phyloP scores from a whole-genome alignment of 2,113 vertebrate species.

The Lepus europaeus region DNA sequence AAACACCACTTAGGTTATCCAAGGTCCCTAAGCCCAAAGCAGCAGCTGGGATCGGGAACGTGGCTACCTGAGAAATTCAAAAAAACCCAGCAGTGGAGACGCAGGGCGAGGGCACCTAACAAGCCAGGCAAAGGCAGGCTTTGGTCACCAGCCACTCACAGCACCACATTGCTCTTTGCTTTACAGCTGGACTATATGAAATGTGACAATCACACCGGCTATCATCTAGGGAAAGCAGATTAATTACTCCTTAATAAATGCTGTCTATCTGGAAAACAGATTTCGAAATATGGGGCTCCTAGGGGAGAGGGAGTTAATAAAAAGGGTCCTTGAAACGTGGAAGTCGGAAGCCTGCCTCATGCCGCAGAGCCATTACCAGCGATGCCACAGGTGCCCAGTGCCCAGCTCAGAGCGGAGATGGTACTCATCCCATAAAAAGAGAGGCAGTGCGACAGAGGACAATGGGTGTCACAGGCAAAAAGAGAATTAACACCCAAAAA shows the following conservation, averaged over 20 bases:
- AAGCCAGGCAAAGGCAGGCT: background rate
- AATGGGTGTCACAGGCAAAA: background rate
- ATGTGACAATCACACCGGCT: background rate
- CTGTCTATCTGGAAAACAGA: conserved; percentile 25
- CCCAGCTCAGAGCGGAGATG: background rate
- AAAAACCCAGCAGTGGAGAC: background rate
- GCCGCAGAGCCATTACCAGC: background rate
- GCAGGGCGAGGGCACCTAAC: background rate
- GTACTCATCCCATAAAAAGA: rapidly evolving
- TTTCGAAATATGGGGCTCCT: background rate
- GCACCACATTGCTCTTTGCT: background rate
- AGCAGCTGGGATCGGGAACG: background rate
- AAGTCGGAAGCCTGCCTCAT: background rate
- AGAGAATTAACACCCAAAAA: background rate
- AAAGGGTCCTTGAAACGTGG: background rate
- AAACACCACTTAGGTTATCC: background rate
- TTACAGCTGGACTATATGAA: background rate
- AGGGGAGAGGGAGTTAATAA: background rate
- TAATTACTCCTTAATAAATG: background rate
- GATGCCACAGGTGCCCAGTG: background rate
- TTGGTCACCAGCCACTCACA: background rate
- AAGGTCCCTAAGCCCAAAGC: background rate
- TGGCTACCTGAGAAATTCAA: background rate
- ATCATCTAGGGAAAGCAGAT: background rate
- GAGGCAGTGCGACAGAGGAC: background rate